Conservation (phyloP, 2,888 invertebrate species). For the Chrysolina oricalcia region DNA sequence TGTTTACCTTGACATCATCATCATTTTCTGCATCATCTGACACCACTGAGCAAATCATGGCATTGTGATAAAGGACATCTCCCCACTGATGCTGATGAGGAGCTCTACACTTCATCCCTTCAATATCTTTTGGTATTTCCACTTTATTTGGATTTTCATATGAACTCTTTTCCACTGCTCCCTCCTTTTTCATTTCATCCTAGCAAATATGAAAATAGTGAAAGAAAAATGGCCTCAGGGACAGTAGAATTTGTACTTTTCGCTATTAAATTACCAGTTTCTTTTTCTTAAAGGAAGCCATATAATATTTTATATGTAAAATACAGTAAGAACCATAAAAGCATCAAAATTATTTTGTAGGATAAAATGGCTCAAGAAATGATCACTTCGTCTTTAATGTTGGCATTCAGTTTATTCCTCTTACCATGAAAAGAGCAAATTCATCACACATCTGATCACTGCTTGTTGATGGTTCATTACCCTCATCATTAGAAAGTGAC, state of each 20-base stretch:
- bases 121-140: constrained; percentile 73
- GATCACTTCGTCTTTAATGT: neutral
- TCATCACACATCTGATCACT: constrained; percentile 72
- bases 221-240: neutral
- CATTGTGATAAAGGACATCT: constrained; percentile 87
- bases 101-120: constrained; percentile 91
- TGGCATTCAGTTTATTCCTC: neutral
- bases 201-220: constrained; percentile 35
- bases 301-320: too few relatives aligned
- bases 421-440: constrained; percentile 82
- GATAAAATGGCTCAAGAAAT: neutral
- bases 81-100: constrained; percentile 89
- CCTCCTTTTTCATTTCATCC: constrained; percentile 66
- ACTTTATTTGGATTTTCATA: constrained; percentile 72
- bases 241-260: neutral
- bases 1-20: constrained; percentile 61
- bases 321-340: too few relatives aligned
- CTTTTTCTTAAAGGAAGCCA: too few relatives aligned
- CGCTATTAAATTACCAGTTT: too few relatives aligned
- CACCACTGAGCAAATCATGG: constrained; percentile 84
- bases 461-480: constrained; percentile 40
- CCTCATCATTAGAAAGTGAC: constrained; percentile 46
- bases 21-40: constrained; percentile 74
- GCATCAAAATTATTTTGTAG: neutral
- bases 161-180: constrained; percentile 51